Conservation (phyloP, 2,888 invertebrate species). For the Oxystoma pomonae region DNA sequence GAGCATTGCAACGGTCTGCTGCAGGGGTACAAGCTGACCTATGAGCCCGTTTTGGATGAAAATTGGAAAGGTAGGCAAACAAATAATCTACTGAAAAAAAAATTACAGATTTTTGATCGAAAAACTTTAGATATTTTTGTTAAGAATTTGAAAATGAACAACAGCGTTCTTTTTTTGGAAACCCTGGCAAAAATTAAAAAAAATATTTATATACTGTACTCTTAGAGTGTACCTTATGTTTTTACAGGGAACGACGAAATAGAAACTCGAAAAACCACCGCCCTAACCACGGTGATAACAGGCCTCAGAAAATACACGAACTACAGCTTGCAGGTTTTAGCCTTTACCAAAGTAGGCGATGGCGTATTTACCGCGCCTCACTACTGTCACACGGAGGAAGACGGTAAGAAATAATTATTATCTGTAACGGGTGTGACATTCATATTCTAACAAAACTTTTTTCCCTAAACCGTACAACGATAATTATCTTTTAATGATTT, state of each 20-base stretch:
- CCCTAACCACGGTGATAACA: constrained; percentile 64
- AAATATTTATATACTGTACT: too few relatives aligned
- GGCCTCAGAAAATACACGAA: constrained; percentile 73
- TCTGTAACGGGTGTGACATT: too few relatives aligned
- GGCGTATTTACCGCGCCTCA: constrained; percentile 64
- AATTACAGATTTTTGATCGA: background rate
- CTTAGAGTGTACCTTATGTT: background rate
- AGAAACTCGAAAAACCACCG: constrained; percentile 63
- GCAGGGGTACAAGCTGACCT: constrained; percentile 70
- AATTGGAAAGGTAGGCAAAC: constrained; percentile 46
- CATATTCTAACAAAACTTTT: too few relatives aligned
- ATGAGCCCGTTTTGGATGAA: constrained; percentile 62
- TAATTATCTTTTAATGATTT: too few relatives aligned
- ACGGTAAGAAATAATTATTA: constrained; percentile 54
- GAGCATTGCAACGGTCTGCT: constrained; percentile 71
- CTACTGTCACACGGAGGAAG: constrained; percentile 74
- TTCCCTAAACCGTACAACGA: too few relatives aligned
- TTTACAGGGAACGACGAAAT: constrained; percentile 53
- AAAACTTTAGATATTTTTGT: too few relatives aligned
- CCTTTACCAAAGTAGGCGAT: constrained; percentile 75
- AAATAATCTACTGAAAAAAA: background rate
- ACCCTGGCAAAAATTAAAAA: too few relatives aligned
- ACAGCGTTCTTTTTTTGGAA: too few relatives aligned
- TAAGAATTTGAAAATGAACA: too few relatives aligned
- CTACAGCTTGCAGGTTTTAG: constrained; percentile 76